Evolutionary conservation across 1,140 invertebrate genomes (phyloP), one percentile per base, ranked within the genome.

Genomic region (Euura saliciscinereae): DNA sequence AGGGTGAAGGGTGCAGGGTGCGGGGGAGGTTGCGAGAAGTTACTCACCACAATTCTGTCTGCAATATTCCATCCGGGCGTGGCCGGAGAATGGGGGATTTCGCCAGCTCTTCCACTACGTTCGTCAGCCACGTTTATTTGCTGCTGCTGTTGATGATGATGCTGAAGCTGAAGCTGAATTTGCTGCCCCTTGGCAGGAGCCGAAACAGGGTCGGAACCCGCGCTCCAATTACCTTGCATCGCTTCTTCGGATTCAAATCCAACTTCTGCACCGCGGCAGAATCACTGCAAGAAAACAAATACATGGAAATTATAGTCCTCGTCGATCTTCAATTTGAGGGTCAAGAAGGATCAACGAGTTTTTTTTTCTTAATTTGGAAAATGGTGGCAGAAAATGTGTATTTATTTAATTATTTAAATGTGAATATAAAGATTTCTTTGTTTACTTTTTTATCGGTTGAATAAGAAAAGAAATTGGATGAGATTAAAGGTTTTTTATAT

Each of bases 31-130:
- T n/a, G 10, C 51, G 51, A 28, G 65, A 74, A 81, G 83, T 87
- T 85, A 86, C 84, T 87, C 84, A 87, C 85, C 82, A 79, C 77
- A 75, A 73, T 80, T 77, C 72, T 82, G 79, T 85, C 81, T 69
- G 73, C 71, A 65, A 79, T 82, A 81, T 74, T 73, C 84, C 82
- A 86, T 75, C 73, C 82, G 78, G 84, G 82, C 82, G 85, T 85
- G 83, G 83, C 80, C 82, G 79, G 70, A n/a, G 82, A 77, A 69
- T 80, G 78, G 70, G 71, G 78, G 80, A 78, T 71, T 66, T 73
- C 51, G 71, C 3, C 42, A 67, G 64, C 78, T 69, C 6, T 80
- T 28, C 28, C 28, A 28, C 28, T 28, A 28, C 28, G 28, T 28
- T 28, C 28, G 28, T 28, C 71, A 13, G 76, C 70, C 10, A 68